A percentile compares a stretch with the other conserved stretches of the same genome.
phyloP scores from a whole-genome alignment of 2,888 invertebrate species.

The Stenodera caucasica region DNA sequence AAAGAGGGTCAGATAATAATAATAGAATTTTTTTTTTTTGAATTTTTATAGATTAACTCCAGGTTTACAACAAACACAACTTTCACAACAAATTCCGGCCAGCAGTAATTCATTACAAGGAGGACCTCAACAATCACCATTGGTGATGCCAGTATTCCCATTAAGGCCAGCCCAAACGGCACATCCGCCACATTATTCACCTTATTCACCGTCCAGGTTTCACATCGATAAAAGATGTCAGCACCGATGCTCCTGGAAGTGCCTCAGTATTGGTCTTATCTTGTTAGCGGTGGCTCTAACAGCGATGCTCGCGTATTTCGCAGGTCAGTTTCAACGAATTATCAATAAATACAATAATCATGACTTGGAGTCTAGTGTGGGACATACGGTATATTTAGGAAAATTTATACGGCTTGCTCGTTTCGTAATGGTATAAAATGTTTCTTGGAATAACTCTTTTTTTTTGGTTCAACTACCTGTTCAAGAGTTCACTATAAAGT shows the following conservation, averaged over 20 bases:
- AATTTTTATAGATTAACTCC: slow-evolving; percentile 60
- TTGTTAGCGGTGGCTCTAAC: slow-evolving; percentile 86
- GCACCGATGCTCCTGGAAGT: slow-evolving; percentile 96
- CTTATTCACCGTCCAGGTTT: slow-evolving; percentile 90
- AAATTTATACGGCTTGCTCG: too few relatives aligned
- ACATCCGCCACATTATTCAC: slow-evolving; percentile 76
- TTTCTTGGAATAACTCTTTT: too few relatives aligned
- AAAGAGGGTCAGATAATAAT: not conserved
- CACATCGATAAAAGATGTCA: slow-evolving; percentile 93
- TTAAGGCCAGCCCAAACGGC: slow-evolving; percentile 63
- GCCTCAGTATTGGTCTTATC: slow-evolving; percentile 91
- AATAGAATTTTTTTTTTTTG: slow-evolving; percentile 41
- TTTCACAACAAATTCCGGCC: slow-evolving; percentile 61
- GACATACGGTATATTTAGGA: too few relatives aligned
- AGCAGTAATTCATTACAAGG: slow-evolving; percentile 66
- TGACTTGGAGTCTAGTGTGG: too few relatives aligned
- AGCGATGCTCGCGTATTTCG: slow-evolving; percentile 93
- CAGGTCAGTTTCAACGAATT: slow-evolving; percentile 65
- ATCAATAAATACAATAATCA: too few relatives aligned
- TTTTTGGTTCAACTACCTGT: not conserved
- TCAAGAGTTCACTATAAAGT: not conserved
- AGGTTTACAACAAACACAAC: slow-evolving; percentile 59
- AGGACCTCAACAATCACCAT: slow-evolving; percentile 72
- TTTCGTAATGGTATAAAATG: too few relatives aligned
- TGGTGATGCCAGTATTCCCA: slow-evolving; percentile 89